These are phyloP conservation scores for Stichopus horrens DNA, from an alignment of 53 echinoderm and acorn worm species.

Conservation along the genomic window DNA sequence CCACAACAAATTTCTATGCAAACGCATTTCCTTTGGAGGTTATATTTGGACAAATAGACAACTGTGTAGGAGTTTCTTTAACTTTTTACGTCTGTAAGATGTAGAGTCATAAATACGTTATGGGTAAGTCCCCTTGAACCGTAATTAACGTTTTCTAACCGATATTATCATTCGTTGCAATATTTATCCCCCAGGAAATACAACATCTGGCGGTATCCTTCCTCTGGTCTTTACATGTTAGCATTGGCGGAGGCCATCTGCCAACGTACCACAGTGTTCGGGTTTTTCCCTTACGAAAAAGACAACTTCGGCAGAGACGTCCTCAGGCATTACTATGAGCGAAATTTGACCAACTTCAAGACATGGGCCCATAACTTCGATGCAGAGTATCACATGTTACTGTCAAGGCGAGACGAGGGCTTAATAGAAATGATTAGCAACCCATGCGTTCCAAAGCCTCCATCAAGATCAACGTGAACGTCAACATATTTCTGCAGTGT, in stretches of 20 bases:
- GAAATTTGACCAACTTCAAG: neutral
- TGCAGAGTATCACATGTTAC: conserved; percentile 22
- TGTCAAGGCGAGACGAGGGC: conserved; percentile 3
- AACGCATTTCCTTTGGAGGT: too few relatives aligned
- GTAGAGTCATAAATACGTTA: too few relatives aligned
- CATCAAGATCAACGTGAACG: too few relatives aligned
- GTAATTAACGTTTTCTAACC: too few relatives aligned
- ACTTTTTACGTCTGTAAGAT: too few relatives aligned
- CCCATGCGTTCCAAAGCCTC: conserved; percentile 1
- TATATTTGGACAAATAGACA: too few relatives aligned
- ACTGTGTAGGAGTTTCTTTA: too few relatives aligned
- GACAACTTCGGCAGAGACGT: conserved; percentile 14
- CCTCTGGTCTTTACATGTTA: conserved; percentile 21
- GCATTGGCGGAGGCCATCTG: conserved; percentile 16
- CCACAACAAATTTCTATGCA: too few relatives aligned
- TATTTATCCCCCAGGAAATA: conserved; percentile 1
- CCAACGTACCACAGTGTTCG: neutral
- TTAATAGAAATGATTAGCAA: conserved; percentile 24
- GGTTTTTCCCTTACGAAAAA: conserved; percentile 28
- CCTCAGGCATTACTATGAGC: conserved; percentile 21
- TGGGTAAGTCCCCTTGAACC: too few relatives aligned
- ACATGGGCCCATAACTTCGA: conserved; percentile 29
- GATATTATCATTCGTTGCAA: too few relatives aligned
- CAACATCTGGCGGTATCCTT: conserved; percentile 28
- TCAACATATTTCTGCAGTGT: too few relatives aligned